Conservation (phyloP, 2,888 invertebrate species). For the Pachydiplax longipennis region DNA sequence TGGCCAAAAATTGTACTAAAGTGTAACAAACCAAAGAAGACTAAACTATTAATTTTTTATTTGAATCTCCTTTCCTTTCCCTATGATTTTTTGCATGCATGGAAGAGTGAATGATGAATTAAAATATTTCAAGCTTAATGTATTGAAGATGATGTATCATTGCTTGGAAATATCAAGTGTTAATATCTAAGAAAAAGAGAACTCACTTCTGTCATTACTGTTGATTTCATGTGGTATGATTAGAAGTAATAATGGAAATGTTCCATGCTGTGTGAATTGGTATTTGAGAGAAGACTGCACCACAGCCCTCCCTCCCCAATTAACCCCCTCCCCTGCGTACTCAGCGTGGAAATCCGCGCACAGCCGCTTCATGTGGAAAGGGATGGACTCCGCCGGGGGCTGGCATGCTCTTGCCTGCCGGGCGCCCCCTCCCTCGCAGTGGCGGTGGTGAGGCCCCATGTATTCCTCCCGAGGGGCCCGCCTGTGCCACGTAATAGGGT, state of each 20-base stretch:
- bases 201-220: not conserved
- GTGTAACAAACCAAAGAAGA: not conserved
- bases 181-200: not conserved
- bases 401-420: conserved; percentile 24
- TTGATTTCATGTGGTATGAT: not conserved
- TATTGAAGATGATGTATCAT: not conserved
- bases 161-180: not conserved
- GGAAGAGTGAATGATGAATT: not conserved
- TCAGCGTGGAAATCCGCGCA: conserved; percentile 24
- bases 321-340: conserved; percentile 17
- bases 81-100: conserved; percentile 4
- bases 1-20: not conserved
- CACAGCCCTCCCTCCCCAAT: not conserved
- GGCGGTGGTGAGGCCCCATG: conserved; percentile 35
- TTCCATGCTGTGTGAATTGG: not conserved
- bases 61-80: not conserved
- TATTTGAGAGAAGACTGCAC: not conserved
- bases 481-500: conserved; percentile 38
- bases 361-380: conserved; percentile 31
- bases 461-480: conserved; percentile 31
- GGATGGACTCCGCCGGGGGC: conserved; percentile 16
- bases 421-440: conserved; percentile 38
- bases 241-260: not conserved
- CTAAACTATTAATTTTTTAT: not conserved
- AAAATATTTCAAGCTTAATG: not conserved